Conservation (phyloP, 1,140 invertebrate species). For the Ceratitis capitata region DNA sequence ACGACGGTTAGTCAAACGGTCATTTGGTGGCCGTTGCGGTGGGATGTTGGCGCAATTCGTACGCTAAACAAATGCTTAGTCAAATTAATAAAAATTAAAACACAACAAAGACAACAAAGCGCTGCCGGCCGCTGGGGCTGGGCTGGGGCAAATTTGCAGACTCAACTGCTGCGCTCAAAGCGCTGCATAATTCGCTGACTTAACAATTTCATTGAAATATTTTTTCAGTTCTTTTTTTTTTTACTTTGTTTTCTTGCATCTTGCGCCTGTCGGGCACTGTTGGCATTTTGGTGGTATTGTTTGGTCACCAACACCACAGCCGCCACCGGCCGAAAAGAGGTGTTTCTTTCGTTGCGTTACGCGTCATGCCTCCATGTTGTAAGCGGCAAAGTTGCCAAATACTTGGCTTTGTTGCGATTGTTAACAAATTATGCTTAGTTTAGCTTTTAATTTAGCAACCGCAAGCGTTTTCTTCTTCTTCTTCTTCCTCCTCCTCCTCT, state of each 20-base stretch:
- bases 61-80: neutral
- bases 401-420: neutral
- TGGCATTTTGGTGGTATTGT: neutral
- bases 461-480: neutral
- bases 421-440: conserved; percentile 34
- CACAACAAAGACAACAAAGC: neutral
- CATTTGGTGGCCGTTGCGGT: neutral
- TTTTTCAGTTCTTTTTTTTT: no score
- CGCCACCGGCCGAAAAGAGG: no score
- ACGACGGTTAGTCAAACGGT: neutral
- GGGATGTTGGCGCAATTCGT: neutral
- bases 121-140: neutral
- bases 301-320: neutral
- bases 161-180: neutral
- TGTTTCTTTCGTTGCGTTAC: conserved; percentile 25
- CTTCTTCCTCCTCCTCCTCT: no score
- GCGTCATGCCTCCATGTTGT: neutral
- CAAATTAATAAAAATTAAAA: neutral
- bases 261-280: neutral
- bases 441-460: conserved; percentile 3
- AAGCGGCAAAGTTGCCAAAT: conserved; percentile 26
- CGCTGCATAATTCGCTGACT: conserved; percentile 32
- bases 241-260: neutral
- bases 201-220: neutral
- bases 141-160: neutral